Conservation (phyloP, 2,888 invertebrate genomes). For the Nudaria mundana region DNA sequence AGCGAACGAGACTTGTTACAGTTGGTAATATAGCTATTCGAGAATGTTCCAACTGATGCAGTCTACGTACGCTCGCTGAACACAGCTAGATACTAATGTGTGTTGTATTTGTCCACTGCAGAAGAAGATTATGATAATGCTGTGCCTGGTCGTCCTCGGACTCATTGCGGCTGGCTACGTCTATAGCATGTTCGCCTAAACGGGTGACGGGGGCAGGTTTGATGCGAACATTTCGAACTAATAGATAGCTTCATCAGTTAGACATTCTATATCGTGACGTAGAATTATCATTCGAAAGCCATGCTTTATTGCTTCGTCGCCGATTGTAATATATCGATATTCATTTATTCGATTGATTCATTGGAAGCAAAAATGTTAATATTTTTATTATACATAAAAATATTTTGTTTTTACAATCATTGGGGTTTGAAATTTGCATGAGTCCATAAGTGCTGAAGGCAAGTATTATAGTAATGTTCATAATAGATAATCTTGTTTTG, state of each 20-base stretch:
- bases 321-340: conserved; percentile 2
- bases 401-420: conserved; percentile 16
- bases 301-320: conserved; percentile 23
- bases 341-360: conserved; percentile 6
- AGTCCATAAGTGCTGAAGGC: conserved; percentile 29
- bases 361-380: conserved; percentile 36
- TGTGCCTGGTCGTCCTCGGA: conserved; percentile 91
- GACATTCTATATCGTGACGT: conserved; percentile 40
- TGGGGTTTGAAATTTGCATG: conserved; percentile 61
- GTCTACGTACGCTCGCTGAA: conserved; percentile 49
- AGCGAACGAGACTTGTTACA: conserved; percentile 39
- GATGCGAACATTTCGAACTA: conserved; percentile 52
- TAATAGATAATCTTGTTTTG: neutral
- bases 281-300: conserved; percentile 23
- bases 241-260: conserved; percentile 58
- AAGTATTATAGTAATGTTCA: conserved; percentile 1
- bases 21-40: neutral
- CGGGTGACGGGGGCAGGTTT: conserved; percentile 73
- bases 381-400: neutral
- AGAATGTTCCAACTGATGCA: conserved; percentile 9
- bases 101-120: conserved; percentile 82
- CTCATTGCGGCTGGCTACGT: conserved; percentile 83
- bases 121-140: conserved; percentile 97
- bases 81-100: conserved; percentile 62
- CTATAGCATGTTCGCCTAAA: conserved; percentile 79